Base-by-base conservation (phyloP, 2,888 invertebrate genomes). In the Halocaridina rubra region DNA sequence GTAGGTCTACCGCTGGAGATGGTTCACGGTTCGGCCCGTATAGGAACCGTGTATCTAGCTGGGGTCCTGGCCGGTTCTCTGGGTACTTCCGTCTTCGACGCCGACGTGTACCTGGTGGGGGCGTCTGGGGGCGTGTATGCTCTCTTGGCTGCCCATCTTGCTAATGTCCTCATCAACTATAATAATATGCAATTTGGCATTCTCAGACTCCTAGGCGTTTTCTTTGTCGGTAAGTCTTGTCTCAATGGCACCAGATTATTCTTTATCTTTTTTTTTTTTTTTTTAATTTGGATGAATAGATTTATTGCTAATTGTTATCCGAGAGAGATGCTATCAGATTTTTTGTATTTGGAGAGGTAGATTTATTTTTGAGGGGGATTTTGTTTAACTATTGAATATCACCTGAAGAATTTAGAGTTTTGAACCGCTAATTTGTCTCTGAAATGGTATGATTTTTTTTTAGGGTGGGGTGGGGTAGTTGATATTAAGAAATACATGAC, bases 1-100 rank as follows among this genome's bases (percentile, higher is more conserved):
- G 97, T 98, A 89, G 98, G 98, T 64, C 93, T 98, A 89, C 98
- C 98, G 2, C 92, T 98, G 90, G 98, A 98, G 92, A 96, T 98
- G 90, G 95, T 96, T 91, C 96, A 97, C 91, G 95, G 95, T 30
- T 94, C 94, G 7, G 89, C 93, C 89, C 93, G 95, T 81, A 94
- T 95, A 86, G 93, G 93, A 57, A 90, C 92, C 74, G 92, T 97
- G 89, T 97, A 97, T 92, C 90, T 93, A 88, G 93, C 94, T 13
- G 96, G 97, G 33, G 95, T 96, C 87, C 91, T 94, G 71, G 94
- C 94, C 76, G 93, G 93, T 89, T 93, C 96, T 53, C 91, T 96
- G 86, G 95, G 95, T 67, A 95, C 95, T 0, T 94, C 94, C 29
- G 94, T 94, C 84, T 92, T 96, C 90, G 95, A 96, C 91, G 95